Base-by-base conservation (phyloP, 2,888 invertebrate genomes). In the Ophion costatus region DNA sequence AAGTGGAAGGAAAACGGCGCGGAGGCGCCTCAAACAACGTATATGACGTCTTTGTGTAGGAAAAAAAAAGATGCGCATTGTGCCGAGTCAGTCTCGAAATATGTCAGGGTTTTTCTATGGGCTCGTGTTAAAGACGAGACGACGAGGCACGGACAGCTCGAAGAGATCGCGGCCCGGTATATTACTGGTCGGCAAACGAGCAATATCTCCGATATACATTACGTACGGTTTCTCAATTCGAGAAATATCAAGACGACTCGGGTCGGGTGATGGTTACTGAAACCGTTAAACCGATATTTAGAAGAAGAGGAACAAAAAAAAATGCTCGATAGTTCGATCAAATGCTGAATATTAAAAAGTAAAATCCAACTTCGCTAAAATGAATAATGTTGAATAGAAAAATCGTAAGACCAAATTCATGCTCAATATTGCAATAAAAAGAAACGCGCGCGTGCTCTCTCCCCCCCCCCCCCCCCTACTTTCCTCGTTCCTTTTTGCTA, bases 21-120 rank as follows among this genome's bases (percentile, higher is more conserved):
- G 67, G 24, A 82, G 82, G 67, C 78, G 74, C 33, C 69, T 66
- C 74, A 42, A 10, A 51, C 20, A 17, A 42, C 17, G 42, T 45
- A 77, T 11, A 56, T 0, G 70, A 59, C 20, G 59, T 22, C 11
- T 78, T 22, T 9, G 42, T 29, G 56, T 70, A 69, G 38, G 66
- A 51, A 59, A 59, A 59, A 59, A 57, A 45, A 56, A 10, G 63
- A 64, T n/a, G n/a, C 64, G 78, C 38, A 70, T 75, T 75, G 45
- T 67, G 79, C 71, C 56, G 38, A 79, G 79, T 80, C 56, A 82
- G 67, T 71, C 66, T 84, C 71, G 71, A 84, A 84, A 82, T 84
- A 71, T 84, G 84, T 84, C 84, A 84, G 82, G 84, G 84, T 73
- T 82, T 78, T 79, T 64, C 79, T 29, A 64, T 33, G 77, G 84